phyloP scores from a whole-genome alignment of 2,888 invertebrate genomes.

The Orthonychiurus folsomi region DNA sequence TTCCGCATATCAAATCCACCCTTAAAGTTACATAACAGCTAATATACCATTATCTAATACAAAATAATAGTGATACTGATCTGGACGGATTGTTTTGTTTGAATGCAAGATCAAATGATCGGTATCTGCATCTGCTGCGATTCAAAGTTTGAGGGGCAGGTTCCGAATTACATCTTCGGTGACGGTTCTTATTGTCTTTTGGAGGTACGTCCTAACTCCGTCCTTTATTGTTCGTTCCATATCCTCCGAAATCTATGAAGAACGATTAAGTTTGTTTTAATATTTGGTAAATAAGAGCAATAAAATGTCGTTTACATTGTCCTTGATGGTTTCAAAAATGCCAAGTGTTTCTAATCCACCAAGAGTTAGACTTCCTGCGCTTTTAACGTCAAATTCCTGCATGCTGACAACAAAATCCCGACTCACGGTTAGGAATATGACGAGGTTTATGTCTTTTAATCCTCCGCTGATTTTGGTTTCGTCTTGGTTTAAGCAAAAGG shows the following conservation, averaged over 20 bases:
- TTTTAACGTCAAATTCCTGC: not conserved
- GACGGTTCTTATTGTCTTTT: not conserved
- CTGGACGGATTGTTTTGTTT: too few species aligned
- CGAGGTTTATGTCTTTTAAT: not conserved
- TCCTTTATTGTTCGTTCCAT: not conserved
- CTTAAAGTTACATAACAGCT: too few species aligned
- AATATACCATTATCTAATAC: too few species aligned
- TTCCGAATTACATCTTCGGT: not conserved
- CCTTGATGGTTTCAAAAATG: not conserved
- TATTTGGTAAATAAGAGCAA: not conserved
- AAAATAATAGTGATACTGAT: too few species aligned
- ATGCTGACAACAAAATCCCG: not conserved
- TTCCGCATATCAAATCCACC: too few species aligned
- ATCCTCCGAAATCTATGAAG: not conserved
- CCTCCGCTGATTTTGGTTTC: not conserved
- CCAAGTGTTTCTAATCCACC: not conserved
- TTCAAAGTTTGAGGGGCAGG: constrained; percentile 6
- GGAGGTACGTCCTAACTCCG: not conserved
- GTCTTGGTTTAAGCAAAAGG: not conserved
- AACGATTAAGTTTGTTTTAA: not conserved
- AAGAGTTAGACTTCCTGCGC: not conserved
- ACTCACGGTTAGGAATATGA: not conserved
- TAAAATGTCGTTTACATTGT: not conserved
- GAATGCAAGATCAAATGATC: too few species aligned
- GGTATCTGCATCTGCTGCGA: too few species aligned